These are phyloP conservation scores for Sebastes umbrosus DNA, from an alignment of 2,797 vertebrate genomes.

Conservation along the genomic window DNA sequence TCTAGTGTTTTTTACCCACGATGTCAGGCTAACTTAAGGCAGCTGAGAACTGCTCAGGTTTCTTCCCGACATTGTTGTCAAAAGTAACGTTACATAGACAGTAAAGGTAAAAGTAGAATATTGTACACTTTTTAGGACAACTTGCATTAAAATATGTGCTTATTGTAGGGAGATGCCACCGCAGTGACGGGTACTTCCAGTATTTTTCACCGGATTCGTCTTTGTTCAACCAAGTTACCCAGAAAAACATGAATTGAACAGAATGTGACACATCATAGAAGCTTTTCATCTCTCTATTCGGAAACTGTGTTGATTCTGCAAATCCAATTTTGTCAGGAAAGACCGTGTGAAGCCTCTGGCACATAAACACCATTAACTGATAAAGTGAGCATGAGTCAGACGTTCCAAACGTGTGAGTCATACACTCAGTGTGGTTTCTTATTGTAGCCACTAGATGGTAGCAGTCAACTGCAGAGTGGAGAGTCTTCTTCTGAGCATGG, in stretches of 20 bases:
- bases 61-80: too few species aligned
- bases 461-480: neutral
- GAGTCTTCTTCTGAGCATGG: neutral
- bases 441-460: slow-evolving; percentile 33
- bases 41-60: too few species aligned
- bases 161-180: too few species aligned
- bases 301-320: neutral
- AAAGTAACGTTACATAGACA: too few species aligned
- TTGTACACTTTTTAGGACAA: too few species aligned
- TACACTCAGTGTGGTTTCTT: neutral
- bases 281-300: neutral
- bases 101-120: too few species aligned
- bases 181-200: too few species aligned
- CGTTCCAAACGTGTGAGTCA: neutral
- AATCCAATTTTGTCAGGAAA: neutral
- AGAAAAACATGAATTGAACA: neutral
- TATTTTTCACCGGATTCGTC: too few species aligned
- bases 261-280: neutral
- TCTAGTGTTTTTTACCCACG: too few species aligned
- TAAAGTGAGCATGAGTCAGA: neutral
- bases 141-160: too few species aligned
- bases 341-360: neutral
- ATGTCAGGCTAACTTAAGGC: too few species aligned
- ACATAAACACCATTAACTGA: neutral
- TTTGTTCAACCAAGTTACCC: too few species aligned